Base-by-base conservation (phyloP, 2,113 vertebrate genomes). In the Solenodon paradoxus region DNA sequence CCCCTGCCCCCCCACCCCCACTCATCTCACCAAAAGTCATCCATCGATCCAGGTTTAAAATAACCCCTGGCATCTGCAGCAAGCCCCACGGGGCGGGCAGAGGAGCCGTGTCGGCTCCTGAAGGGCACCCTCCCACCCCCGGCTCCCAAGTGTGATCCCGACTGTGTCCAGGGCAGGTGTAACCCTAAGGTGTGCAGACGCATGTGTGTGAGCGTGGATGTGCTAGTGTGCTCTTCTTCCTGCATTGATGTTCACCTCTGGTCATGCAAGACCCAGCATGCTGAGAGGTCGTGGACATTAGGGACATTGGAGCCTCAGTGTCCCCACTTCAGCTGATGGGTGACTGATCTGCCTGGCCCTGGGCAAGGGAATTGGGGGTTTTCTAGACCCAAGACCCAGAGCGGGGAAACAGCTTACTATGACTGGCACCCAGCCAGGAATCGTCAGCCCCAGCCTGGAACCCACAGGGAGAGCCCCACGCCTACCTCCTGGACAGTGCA, bases 1-100 rank as follows among this genome's bases (percentile, higher is more conserved):
- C 92, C 81, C 88, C 71, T 16, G 8, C 53, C 10, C 1, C 35
- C 61, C 92, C 81, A 84, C 71, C 53, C 71, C 82, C 89, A 91
- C 79, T 90, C 94, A 86, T 97, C 95, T 96, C 97, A 97, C 96
- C 95, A 88, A 96, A 97, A 97, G 40, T 86, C 51, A 9, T 68
- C 95, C 93, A 97, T 97, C 96, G 97, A 97, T 97, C 96, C 96
- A 78, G 84, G 95, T 97, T 97, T 97, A 97, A 97, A 97, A 97
- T 97, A 97, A 95, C 96, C 96, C 93, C 93, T 94, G 96, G 97
- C 95, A 96, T 97, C 96, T 96, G 95, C 96, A 95, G 90, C 6
- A 2, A 94, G 95, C 92, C 95, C 84, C 45, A 19, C 0, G 38
- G 88, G 95, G 96, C 85, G 57, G 97, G 94, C 84, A 71, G 90